phyloP scores from a whole-genome alignment of 2,888 invertebrate species.

The Acrobasis suavella region DNA sequence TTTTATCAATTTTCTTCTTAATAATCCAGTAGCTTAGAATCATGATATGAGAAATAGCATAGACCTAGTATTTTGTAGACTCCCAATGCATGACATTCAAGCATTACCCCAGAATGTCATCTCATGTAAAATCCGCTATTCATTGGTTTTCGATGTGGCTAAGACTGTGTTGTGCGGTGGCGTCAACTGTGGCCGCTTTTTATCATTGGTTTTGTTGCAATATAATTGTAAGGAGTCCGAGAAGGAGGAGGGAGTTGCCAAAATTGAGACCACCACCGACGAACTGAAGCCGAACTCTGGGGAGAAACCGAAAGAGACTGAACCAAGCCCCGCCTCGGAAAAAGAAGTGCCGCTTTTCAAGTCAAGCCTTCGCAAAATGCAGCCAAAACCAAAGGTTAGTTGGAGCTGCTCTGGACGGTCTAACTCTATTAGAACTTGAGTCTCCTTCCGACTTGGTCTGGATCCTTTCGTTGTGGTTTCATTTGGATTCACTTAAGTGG shows the following conservation, averaged over 20 bases:
- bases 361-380: conserved; percentile 71
- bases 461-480: conserved; percentile 42
- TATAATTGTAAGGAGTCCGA: conserved; percentile 68
- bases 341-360: conserved; percentile 78
- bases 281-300: conserved; percentile 71
- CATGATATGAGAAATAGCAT: conserved; percentile 32
- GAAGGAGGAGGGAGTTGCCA: conserved; percentile 70
- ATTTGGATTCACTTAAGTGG: conserved; percentile 42
- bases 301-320: conserved; percentile 47
- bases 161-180: conserved; percentile 43
- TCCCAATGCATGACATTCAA: conserved; percentile 50
- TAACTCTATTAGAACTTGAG: conserved; percentile 64
- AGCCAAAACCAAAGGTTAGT: conserved; percentile 74
- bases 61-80: conserved; percentile 39
- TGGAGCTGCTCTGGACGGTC: conserved; percentile 43
- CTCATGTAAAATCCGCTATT: conserved; percentile 58
- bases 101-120: conserved; percentile 33
- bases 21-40: conserved; percentile 39
- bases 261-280: conserved; percentile 76
- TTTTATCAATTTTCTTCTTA: conserved; percentile 14
- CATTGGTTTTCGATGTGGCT: conserved; percentile 56
- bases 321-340: conserved; percentile 60
- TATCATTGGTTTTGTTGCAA: conserved; percentile 69
- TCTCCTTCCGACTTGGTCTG: conserved; percentile 57
- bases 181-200: conserved; percentile 57